These are phyloP conservation scores for Amblyornis subalaris DNA, from an alignment of 2,113 vertebrate genomes.

Conservation along the genomic window DNA sequence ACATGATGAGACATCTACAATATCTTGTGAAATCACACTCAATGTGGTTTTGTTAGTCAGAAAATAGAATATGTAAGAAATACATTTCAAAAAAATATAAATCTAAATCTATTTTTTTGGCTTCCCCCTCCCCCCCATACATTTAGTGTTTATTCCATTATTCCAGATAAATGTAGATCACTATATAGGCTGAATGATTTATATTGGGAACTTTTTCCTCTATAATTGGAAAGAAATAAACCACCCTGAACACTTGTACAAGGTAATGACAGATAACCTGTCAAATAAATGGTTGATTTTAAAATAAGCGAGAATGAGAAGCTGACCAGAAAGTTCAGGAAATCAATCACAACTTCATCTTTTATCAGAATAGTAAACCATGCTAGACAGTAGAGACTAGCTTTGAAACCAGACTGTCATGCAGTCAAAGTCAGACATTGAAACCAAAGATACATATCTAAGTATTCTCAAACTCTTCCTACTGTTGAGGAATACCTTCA, in stretches of 20 bases:
- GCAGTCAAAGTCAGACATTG: neutral
- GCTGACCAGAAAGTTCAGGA: neutral
- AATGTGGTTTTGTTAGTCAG: neutral
- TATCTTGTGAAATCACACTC: neutral
- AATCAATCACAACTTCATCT: neutral
- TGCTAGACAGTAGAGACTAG: neutral
- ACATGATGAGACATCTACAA: neutral
- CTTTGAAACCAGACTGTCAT: neutral
- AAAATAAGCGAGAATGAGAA: neutral
- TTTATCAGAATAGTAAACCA: neutral
- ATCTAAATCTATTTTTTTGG: neutral
- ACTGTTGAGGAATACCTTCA: neutral
- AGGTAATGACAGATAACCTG: neutral
- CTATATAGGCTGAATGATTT: neutral
- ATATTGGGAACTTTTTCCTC: neutral
- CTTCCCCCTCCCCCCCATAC: fast-evolving
- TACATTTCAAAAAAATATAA: neutral
- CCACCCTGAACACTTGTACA: neutral
- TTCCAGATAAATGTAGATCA: neutral
- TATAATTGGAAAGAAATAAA: neutral
- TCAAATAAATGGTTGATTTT: neutral
- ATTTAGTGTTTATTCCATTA: neutral
- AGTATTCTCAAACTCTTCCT: neutral
- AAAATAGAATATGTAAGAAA: neutral
- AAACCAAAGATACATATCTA: neutral